phyloP scores from a whole-genome alignment of 2,888 invertebrate species.

The Dusona sp. region DNA sequence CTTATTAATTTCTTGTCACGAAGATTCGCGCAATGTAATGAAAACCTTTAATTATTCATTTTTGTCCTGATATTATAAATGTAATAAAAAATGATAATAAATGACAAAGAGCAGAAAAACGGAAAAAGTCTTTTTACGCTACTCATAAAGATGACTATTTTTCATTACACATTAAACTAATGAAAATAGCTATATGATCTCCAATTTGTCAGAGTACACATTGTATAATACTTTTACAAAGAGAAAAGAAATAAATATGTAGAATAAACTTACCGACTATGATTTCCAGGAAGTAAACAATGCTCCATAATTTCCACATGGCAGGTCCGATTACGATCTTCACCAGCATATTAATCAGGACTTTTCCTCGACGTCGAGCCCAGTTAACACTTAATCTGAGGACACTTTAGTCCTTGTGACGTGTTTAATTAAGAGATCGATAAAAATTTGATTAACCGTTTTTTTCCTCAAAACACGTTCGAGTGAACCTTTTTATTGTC shows the following conservation, averaged over 20 bases:
- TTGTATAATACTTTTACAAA: background rate
- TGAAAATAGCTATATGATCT: background rate
- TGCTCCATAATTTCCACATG: conserved; percentile 69
- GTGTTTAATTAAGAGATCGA: conserved; percentile 29
- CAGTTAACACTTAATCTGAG: conserved; percentile 22
- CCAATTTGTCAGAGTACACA: background rate
- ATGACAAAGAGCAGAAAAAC: background rate
- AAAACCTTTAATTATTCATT: background rate
- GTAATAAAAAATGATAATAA: background rate
- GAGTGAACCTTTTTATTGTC: background rate
- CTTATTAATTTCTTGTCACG: background rate
- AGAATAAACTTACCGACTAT: conserved; percentile 65
- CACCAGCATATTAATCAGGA: conserved; percentile 29
- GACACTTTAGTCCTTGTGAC: conserved; percentile 33
- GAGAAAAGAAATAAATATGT: background rate
- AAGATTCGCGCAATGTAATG: background rate
- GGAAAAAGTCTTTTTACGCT: background rate
- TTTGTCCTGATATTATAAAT: background rate
- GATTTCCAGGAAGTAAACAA: conserved; percentile 64
- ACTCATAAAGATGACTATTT: background rate
- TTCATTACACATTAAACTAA: background rate
- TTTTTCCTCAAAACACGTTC: conserved; percentile 3
- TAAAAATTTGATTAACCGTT: conserved; percentile 15
- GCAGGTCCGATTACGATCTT: conserved; percentile 53
- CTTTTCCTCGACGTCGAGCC: background rate